Percentiles rank a stretch among this genome's conserved stretches.
Evolutionary conservation across 2,888 invertebrate genomes (phyloP).

Genomic region (Argynnis bischoffii): DNA sequence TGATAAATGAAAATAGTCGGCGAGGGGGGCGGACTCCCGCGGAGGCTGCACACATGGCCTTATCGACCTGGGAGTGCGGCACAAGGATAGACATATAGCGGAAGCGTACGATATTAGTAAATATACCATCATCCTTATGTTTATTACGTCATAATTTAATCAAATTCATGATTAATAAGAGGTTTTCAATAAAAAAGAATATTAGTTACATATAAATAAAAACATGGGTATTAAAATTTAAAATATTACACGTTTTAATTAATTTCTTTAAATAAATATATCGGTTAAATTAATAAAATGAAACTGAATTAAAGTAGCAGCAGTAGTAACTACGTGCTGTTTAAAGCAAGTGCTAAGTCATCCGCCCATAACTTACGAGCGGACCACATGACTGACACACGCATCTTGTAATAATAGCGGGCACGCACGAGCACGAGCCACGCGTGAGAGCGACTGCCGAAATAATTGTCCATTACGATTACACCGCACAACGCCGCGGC

Average conservation of each 20-base stretch:
- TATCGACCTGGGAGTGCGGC: slow-evolving; percentile 63
- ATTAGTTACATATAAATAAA: too few species aligned
- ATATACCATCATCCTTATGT: background rate
- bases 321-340: background rate
- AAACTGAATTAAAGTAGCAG: background rate
- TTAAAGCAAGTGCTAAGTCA: slow-evolving; percentile 19
- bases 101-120: background rate
- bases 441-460: slow-evolving; percentile 79
- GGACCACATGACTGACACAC: slow-evolving; percentile 48
- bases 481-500: slow-evolving; percentile 38
- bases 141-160: background rate
- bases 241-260: too few species aligned
- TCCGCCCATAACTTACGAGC: slow-evolving; percentile 41
- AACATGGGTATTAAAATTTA: too few species aligned
- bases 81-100: slow-evolving; percentile 46
- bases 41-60: slow-evolving; percentile 78
- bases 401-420: slow-evolving; percentile 62
- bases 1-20: slow-evolving; percentile 81
- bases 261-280: too few species aligned
- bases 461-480: slow-evolving; percentile 80
- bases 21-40: slow-evolving; percentile 76
- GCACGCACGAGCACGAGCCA: slow-evolving; percentile 75
- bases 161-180: too few species aligned
- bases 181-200: too few species aligned
- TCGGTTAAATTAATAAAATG: too few species aligned